phyloP scores from a whole-genome alignment of 2,797 vertebrate species.

The Platalea minor region DNA sequence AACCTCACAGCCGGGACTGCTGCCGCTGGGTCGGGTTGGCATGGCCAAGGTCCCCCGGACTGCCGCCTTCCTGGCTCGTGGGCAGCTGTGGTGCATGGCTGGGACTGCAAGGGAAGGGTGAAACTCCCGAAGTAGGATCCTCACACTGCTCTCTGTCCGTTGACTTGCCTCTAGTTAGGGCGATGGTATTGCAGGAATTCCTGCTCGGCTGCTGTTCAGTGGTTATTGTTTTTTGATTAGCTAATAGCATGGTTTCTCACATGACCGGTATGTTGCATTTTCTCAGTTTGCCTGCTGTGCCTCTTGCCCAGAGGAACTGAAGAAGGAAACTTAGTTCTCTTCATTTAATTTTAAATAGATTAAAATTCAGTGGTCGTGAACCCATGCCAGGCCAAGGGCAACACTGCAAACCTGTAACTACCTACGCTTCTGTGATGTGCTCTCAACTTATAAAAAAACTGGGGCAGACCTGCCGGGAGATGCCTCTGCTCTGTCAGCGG shows the following conservation, averaged over 20 bases:
- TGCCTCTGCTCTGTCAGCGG: not conserved
- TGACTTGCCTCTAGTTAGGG: not conserved
- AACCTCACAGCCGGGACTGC: not conserved
- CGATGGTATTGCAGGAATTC: not conserved
- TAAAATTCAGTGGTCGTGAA: not conserved
- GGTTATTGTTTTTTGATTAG: not conserved
- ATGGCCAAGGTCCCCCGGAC: not conserved
- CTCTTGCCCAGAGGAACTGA: conserved; percentile 52
- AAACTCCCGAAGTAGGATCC: not conserved
- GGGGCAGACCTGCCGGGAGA: not conserved
- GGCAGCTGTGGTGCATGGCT: not conserved
- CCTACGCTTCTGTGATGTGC: not conserved
- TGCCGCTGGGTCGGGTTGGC: not conserved
- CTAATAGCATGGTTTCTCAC: not conserved
- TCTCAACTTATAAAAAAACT: not conserved
- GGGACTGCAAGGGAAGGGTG: not conserved
- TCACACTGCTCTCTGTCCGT: not conserved
- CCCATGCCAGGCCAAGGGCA: not conserved
- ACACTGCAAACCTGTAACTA: not conserved
- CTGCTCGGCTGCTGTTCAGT: not conserved
- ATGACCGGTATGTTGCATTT: not conserved
- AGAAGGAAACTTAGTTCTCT: conserved; percentile 9
- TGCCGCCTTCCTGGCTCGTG: not conserved
- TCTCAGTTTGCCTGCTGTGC: conserved; percentile 51
- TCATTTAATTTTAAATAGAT: conserved; percentile 21